Base-by-base conservation (phyloP, 2,113 vertebrate species). In the Fukomys damarensis region DNA sequence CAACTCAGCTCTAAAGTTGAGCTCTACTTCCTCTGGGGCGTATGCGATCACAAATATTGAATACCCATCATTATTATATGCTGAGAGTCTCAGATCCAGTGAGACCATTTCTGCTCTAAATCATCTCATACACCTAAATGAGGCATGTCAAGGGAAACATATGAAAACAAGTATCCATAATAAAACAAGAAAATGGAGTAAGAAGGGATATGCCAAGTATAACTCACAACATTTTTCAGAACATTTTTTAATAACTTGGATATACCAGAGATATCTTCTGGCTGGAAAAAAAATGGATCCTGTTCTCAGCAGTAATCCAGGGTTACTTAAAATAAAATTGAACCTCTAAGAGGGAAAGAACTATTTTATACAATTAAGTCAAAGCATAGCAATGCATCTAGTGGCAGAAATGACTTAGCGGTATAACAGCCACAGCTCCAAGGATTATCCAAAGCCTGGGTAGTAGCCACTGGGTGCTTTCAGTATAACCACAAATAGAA, bases 361-460 rank as follows among this genome's bases (percentile, higher is more conserved):
- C 20, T 2, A 10, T 68, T 49, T 35, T 24, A 13, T 1, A 19
- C 20, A 65, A 19, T 63, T 43, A 43, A 54, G 2, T 1, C 28
- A 43, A 16, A 54, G 79, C 63, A 13, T 77, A 72, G 85, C 81
- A 81, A 93, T 56, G 8, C 0, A 59, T 38, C 26, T 8, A 16
- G 35, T n/a, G 8, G 61, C n/a, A 9, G 28, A 41, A 58, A 77
- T 30, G 70, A 68, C 24, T 20, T 41, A 10, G 0, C 1, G 38
- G 22, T 38, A 2, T 68, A 63, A 58, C 10, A 46, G 10, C 38
- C 32, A 3, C 43, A 54, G 28, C 22, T 13, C 28, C 1, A 5
- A 3, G 11, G 52, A 43, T 61, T 81, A 43, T 26, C 3, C 0
- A 0, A 41, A 72, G 24, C 3, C 56, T 46, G 2, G 0, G 5